phyloP scores from a whole-genome alignment of 2,113 vertebrate genomes.

The Cryptoleucopteryx plumbea region DNA sequence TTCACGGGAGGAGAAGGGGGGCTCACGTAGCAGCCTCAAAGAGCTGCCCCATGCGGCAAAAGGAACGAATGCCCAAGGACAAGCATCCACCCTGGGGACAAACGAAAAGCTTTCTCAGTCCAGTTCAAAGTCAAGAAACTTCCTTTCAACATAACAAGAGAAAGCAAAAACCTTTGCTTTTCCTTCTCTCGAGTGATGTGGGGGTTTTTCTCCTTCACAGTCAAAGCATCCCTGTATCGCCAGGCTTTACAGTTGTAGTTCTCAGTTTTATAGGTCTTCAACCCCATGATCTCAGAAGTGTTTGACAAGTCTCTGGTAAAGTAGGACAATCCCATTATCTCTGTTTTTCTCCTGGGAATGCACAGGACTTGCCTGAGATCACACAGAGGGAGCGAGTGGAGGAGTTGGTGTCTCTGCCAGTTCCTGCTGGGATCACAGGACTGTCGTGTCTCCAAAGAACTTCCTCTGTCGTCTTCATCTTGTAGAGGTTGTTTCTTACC shows the following conservation, averaged over 20 bases:
- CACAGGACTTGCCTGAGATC: neutral
- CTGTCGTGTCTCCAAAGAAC: neutral
- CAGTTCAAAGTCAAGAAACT: neutral
- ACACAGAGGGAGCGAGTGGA: neutral
- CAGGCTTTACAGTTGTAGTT: neutral
- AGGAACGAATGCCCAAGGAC: neutral
- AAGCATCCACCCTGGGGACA: neutral
- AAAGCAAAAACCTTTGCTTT: neutral
- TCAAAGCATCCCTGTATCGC: neutral
- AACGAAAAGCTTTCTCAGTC: neutral
- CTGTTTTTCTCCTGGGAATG: neutral
- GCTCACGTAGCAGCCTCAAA: neutral
- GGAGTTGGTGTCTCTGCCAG: neutral
- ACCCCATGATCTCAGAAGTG: neutral
- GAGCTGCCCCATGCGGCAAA: neutral
- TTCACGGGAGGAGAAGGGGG: neutral
- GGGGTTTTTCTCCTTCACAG: neutral
- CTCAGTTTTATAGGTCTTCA: neutral
- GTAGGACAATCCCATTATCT: constrained; percentile 5
- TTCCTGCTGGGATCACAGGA: constrained; percentile 31
- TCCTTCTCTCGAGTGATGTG: neutral
- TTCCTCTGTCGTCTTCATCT: neutral
- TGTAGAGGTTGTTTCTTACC: neutral
- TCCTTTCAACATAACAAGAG: neutral
- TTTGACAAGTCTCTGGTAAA: neutral